phyloP scores from a whole-genome alignment of 2,113 vertebrate species.

The Phalacrocorax pelagicus region DNA sequence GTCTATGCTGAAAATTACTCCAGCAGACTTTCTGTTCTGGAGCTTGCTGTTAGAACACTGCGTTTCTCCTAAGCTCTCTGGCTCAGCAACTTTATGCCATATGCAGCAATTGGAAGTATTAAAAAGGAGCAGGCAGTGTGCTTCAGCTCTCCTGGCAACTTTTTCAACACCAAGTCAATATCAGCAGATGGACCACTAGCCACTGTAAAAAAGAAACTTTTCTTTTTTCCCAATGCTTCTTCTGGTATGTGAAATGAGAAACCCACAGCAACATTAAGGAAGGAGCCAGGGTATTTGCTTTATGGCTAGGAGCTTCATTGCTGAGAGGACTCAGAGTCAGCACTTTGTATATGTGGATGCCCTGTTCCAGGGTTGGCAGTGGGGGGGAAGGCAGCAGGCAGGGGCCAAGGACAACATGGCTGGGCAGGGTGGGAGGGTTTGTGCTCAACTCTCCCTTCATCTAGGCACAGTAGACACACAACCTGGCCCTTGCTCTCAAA shows the following conservation, averaged over 20 bases:
- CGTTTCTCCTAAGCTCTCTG: neutral
- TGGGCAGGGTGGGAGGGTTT: neutral
- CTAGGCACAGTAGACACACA: neutral
- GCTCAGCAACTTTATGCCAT: neutral
- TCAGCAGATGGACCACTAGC: neutral
- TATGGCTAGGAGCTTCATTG: neutral
- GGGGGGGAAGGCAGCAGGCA: neutral
- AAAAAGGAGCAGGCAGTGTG: neutral
- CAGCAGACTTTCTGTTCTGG: neutral
- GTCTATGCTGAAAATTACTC: neutral
- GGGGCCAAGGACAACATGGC: rapidly evolving
- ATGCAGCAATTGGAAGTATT: neutral
- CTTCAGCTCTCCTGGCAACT: neutral
- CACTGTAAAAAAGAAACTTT: neutral
- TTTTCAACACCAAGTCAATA: neutral
- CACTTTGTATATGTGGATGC: too few relatives aligned
- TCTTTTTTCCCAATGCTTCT: neutral
- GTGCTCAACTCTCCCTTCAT: neutral
- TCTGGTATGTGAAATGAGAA: neutral
- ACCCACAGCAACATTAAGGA: neutral
- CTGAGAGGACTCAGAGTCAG: neutral
- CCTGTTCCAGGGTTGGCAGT: neutral
- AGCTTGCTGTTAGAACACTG: neutral
- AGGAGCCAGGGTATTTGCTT: neutral
- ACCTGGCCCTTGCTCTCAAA: neutral